phyloP scores from a whole-genome alignment of 2,797 vertebrate species.

The Fundulus diaphanus region DNA sequence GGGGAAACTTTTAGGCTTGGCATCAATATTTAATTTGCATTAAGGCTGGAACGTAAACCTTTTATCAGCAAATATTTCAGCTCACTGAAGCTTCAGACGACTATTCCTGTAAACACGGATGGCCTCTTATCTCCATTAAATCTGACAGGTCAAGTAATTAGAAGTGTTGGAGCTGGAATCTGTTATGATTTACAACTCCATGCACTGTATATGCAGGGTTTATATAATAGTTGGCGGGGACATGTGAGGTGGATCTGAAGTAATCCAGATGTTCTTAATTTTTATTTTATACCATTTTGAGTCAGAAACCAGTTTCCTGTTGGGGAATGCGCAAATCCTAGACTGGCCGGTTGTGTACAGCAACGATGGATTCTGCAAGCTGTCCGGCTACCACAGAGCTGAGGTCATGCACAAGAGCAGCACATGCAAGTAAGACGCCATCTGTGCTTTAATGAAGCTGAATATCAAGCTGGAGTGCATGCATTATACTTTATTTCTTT shows the following conservation, averaged over 20 bases:
- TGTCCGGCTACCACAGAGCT: slow-evolving; percentile 96
- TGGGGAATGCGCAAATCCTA: slow-evolving; percentile 98
- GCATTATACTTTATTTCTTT: not conserved
- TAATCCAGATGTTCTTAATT: not conserved
- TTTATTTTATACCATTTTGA: slow-evolving; percentile 13
- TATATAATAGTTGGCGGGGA: not conserved
- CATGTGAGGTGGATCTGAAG: not conserved
- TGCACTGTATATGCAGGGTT: not conserved
- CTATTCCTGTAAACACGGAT: slow-evolving; percentile 32
- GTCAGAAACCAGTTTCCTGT: slow-evolving; percentile 96
- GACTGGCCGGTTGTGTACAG: slow-evolving; percentile 98
- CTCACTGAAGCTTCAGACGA: slow-evolving; percentile 21
- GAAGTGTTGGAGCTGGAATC: not conserved
- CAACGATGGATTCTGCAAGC: slow-evolving; percentile 99
- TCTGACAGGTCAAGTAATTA: slow-evolving; percentile 1
- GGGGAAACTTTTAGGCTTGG: slow-evolving; percentile 50
- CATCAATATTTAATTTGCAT: slow-evolving; percentile 69
- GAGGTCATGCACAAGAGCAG: slow-evolving; percentile 99
- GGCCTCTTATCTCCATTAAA: slow-evolving; percentile 4
- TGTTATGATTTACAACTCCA: not conserved
- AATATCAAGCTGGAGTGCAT: not conserved
- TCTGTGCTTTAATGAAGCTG: not conserved
- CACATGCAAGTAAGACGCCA: slow-evolving; percentile 90
- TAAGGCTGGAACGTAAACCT: slow-evolving; percentile 62
- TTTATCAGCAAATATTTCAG: slow-evolving; percentile 61